Percentiles rank a stretch among this genome's conserved stretches.
These are phyloP conservation scores for Acleris cristana DNA, from an alignment of 2,888 invertebrate species.

Conservation along the genomic window DNA sequence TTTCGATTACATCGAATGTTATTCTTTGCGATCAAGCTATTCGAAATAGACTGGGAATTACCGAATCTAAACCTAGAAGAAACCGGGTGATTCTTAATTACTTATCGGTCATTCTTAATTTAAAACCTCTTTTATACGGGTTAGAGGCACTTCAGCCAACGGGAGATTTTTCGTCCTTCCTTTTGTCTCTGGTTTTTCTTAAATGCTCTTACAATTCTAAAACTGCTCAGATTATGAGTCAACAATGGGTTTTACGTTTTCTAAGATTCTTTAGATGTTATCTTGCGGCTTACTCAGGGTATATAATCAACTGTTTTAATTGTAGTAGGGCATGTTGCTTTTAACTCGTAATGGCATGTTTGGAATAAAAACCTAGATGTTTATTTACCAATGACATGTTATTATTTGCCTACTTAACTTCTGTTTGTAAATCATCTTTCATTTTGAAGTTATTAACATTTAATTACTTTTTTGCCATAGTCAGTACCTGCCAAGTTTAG, in stretches of 20 bases:
- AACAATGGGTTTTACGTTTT: slow-evolving; percentile 30
- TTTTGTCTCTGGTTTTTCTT: slow-evolving; percentile 22
- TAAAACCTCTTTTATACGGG: slow-evolving; percentile 28
- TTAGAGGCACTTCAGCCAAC: slow-evolving; percentile 20
- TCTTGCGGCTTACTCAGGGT: slow-evolving; percentile 13
- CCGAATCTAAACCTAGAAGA: slow-evolving; percentile 50
- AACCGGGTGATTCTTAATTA: slow-evolving; percentile 48
- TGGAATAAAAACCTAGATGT: background rate
- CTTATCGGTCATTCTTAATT: slow-evolving; percentile 35
- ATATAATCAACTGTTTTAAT: slow-evolving; percentile 10
- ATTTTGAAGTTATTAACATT: no score
- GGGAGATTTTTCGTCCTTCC: slow-evolving; percentile 13
- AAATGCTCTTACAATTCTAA: slow-evolving; percentile 22
- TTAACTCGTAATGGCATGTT: slow-evolving; percentile 9
- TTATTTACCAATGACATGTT: background rate
- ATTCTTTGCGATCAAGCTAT: slow-evolving; percentile 11
- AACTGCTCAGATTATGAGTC: slow-evolving; percentile 18
- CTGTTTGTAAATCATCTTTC: no score
- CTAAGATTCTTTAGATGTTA: slow-evolving; percentile 11
- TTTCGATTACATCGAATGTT: slow-evolving; percentile 13
- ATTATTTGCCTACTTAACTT: no score
- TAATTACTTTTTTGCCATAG: no score
- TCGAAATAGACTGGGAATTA: slow-evolving; percentile 57
- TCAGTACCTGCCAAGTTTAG: no score
- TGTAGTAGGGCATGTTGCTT: background rate